These are phyloP conservation scores for Donacobius atricapilla DNA, from an alignment of 2,113 vertebrate species.

Conservation along the genomic window DNA sequence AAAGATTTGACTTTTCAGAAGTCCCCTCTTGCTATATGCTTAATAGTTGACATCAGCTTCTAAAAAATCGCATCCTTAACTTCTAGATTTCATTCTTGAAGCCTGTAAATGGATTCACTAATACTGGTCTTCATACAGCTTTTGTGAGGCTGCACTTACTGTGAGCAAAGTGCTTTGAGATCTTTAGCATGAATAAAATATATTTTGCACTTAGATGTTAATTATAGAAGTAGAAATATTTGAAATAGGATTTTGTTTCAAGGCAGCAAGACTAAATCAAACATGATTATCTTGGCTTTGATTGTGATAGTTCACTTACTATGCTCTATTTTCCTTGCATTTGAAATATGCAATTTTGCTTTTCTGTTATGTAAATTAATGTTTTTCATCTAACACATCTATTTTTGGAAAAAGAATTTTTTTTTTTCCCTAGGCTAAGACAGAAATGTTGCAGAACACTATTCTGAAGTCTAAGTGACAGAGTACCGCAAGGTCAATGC, in stretches of 20 bases:
- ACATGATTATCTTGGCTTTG: slow-evolving; percentile 52
- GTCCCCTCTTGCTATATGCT: background rate
- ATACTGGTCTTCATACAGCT: background rate
- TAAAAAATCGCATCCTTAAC: background rate
- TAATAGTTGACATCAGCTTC: background rate
- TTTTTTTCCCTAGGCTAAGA: background rate
- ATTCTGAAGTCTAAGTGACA: slow-evolving; percentile 4
- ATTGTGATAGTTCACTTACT: slow-evolving; percentile 49
- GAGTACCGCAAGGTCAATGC: background rate
- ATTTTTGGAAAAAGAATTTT: slow-evolving; percentile 38
- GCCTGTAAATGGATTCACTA: background rate
- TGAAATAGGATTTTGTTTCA: slow-evolving; percentile 39
- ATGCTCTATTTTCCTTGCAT: slow-evolving; percentile 25
- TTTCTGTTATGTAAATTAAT: slow-evolving; percentile 56
- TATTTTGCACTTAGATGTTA: slow-evolving; percentile 32
- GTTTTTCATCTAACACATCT: slow-evolving; percentile 37
- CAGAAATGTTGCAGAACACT: background rate
- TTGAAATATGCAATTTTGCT: slow-evolving; percentile 31
- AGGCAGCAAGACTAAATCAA: slow-evolving; percentile 51
- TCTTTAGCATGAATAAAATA: slow-evolving; percentile 48
- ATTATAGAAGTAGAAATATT: slow-evolving; percentile 58
- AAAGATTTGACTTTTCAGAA: background rate
- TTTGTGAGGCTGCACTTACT: background rate
- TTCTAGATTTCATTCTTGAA: background rate
- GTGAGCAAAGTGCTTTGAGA: slow-evolving; percentile 18